Conservation (phyloP, 2,888 invertebrate species). For the Hydroisotoma schaefferi region DNA sequence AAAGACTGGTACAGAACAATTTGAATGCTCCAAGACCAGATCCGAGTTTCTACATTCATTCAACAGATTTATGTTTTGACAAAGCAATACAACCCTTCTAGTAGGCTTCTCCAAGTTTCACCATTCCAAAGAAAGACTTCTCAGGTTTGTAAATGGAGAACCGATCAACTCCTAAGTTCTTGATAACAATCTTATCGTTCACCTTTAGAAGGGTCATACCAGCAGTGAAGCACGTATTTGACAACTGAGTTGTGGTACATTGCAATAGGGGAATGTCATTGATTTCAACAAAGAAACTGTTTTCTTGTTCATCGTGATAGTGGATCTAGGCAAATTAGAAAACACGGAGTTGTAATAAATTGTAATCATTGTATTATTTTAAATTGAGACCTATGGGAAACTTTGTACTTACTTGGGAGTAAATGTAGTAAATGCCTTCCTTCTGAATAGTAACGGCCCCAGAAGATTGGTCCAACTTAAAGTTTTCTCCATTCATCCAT, state of each 20-base stretch:
- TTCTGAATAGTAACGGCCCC: conserved; percentile 67
- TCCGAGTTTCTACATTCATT: too few species aligned
- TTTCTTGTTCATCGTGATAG: conserved; percentile 70
- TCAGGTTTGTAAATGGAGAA: conserved; percentile 68
- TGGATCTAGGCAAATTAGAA: conserved; percentile 61
- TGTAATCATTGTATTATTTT: not conserved
- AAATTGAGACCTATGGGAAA: not conserved
- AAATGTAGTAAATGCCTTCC: conserved; percentile 69
- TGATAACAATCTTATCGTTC: conserved; percentile 65
- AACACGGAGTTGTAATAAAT: not conserved
- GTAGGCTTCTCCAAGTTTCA: conserved; percentile 64
- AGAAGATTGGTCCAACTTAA: conserved; percentile 49
- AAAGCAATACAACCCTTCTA: too few species aligned
- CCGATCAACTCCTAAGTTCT: conserved; percentile 65
- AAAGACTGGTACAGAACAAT: too few species aligned
- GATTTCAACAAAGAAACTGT: conserved; percentile 67
- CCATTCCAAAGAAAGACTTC: conserved; percentile 75
- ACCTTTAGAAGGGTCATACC: conserved; percentile 62
- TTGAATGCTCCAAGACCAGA: too few species aligned
- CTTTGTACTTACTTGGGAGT: conserved; percentile 61
- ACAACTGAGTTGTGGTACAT: conserved; percentile 66
- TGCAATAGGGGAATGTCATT: conserved; percentile 66
- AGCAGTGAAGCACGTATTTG: conserved; percentile 70
- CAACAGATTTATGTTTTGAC: too few species aligned
- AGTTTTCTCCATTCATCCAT: conserved; percentile 56